A percentile compares a stretch with the other conserved stretches of the same genome.
Evolutionary conservation across 2,797 vertebrate species (phyloP).

Genomic region (Monodelphis domestica): DNA sequence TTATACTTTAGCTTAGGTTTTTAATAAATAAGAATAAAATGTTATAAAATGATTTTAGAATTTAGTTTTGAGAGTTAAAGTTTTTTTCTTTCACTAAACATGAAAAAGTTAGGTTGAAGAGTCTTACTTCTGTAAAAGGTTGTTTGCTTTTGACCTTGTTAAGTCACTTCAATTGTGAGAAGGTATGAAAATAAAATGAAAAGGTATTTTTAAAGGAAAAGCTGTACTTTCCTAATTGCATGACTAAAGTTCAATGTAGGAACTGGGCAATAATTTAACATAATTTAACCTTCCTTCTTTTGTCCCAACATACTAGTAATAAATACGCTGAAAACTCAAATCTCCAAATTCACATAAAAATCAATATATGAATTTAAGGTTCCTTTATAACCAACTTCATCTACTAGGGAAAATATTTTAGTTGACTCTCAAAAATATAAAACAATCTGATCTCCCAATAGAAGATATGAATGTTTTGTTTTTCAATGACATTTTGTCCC

Average conservation of each 20-base stretch:
- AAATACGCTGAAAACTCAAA: slow-evolving; percentile 55
- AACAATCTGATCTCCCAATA: slow-evolving; percentile 60
- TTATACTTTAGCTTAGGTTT: slow-evolving; percentile 64
- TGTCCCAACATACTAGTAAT: slow-evolving; percentile 37
- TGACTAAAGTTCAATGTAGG: slow-evolving; percentile 29
- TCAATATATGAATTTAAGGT: slow-evolving; percentile 51
- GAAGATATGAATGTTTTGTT: slow-evolving; percentile 61
- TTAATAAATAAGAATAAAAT: slow-evolving; percentile 68
- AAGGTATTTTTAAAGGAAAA: slow-evolving; percentile 31
- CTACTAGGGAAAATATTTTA: slow-evolving; percentile 46
- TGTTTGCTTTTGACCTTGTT: slow-evolving; percentile 52
- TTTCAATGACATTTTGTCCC: neutral
- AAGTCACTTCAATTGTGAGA: slow-evolving; percentile 17
- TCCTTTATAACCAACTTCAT: slow-evolving; percentile 55
- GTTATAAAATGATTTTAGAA: slow-evolving; percentile 42
- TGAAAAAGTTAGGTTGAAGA: slow-evolving; percentile 48
- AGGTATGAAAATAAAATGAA: slow-evolving; percentile 40
- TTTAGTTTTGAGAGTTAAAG: slow-evolving; percentile 62
- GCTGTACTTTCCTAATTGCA: slow-evolving; percentile 23
- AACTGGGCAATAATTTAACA: slow-evolving; percentile 61
- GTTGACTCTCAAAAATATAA: slow-evolving; percentile 49
- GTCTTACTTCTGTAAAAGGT: slow-evolving; percentile 48
- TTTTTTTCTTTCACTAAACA: slow-evolving; percentile 46
- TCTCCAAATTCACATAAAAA: slow-evolving; percentile 49
- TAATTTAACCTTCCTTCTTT: slow-evolving; percentile 33